Evolutionary conservation across 2,888 invertebrate genomes (phyloP), one percentile per base, ranked within the genome.

Genomic region (Lottia scabra): DNA sequence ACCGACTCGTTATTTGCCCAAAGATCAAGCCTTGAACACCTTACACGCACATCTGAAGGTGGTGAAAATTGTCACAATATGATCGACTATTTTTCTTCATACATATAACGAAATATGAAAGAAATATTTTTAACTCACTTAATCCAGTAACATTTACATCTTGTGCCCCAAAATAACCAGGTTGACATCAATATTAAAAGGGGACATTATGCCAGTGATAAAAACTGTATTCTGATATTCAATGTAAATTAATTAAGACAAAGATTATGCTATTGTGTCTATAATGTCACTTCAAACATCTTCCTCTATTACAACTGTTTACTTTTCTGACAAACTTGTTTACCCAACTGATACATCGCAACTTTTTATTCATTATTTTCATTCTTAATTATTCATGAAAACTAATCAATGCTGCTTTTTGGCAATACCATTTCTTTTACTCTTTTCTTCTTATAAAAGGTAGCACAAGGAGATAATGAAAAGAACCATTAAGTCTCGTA

Each of bases 221-320:
- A 38, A 38, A 38, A 38, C 38, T 38, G 38, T 38, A 38, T 38
- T 38, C 38, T 38, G 45, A 13, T 23, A 43, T 38, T 66, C 38
- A 43, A 65, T 66, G 70, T 66, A 70, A 70, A 70, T 70, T 70
- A 70, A 70, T 70, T 65, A 70, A 65, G 62, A 70, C 23, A 70
- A 65, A 65, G 56, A 70, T 23, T 66, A 30, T 38, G 30, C 66
- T 56, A 70, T 70, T 70, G 70, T 70, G 65, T 62, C 65, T 70
- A 70, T 70, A 70, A 70, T 70, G 56, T 56, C 70, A 70, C 70
- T 65, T 70, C 70, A 65, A 70, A 70, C 70, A 70, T 30, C 19
- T 45, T 10, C 10, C 38, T 38, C 27, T 56, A 46, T 70, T 46
- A 62, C 27, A 43, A 26, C 23, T 70, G 70, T 70, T 70, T 65